These are phyloP conservation scores for Cydia strobilella DNA, from an alignment of 1,140 invertebrate species.

Conservation along the genomic window DNA sequence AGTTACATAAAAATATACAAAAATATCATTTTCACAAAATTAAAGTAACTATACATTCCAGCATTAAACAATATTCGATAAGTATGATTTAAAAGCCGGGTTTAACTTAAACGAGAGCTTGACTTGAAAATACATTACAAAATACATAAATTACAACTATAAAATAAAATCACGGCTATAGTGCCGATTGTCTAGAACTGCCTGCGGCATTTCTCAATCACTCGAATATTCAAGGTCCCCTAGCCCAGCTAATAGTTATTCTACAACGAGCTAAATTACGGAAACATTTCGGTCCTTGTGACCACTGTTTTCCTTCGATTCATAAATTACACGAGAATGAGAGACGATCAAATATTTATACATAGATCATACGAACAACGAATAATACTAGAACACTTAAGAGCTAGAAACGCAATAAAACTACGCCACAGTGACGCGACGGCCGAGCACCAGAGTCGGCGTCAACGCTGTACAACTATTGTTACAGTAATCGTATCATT, in stretches of 20 bases:
- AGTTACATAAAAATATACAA: conserved; percentile 80
- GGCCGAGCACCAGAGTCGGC: conserved; percentile 62
- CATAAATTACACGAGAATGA: conserved; percentile 79
- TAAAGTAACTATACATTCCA: conserved; percentile 77
- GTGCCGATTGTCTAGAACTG: conserved; percentile 79
- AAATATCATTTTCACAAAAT: conserved; percentile 79
- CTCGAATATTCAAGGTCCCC: conserved; percentile 78
- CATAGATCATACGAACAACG: conserved; percentile 79
- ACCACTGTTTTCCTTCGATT: conserved; percentile 70
- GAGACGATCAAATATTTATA: conserved; percentile 80
- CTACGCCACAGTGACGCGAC: conserved; percentile 66
- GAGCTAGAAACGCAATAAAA: conserved; percentile 62
- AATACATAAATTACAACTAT: conserved; percentile 45
- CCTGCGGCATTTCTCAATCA: conserved; percentile 70
- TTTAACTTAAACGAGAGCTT: conserved; percentile 78
- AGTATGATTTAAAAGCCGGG: conserved; percentile 73
- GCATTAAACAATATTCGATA: conserved; percentile 76
- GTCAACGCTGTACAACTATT: conserved; percentile 69
- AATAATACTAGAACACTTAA: conserved; percentile 80
- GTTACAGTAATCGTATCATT: conserved; percentile 63
- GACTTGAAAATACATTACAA: conserved; percentile 69
- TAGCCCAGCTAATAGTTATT: conserved; percentile 78
- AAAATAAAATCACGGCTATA: conserved; percentile 76
- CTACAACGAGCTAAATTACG: conserved; percentile 77
- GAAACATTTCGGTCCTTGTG: conserved; percentile 58